Conservation (phyloP, 2,797 vertebrate species). For the Fringilla coelebs region DNA sequence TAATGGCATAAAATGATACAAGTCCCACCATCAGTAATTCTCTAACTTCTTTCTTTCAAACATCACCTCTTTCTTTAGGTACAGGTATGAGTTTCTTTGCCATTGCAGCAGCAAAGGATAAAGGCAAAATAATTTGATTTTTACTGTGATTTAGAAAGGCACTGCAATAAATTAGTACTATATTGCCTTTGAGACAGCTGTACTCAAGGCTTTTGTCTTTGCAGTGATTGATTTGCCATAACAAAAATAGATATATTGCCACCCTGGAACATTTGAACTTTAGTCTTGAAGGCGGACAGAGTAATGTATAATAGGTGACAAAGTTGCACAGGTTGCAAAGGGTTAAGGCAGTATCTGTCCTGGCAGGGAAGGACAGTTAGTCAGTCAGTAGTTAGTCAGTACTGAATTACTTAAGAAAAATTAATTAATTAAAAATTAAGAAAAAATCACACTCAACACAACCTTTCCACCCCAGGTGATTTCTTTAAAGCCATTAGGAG, state of each 20-base stretch:
- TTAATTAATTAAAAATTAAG: background rate
- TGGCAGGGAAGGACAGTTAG: background rate
- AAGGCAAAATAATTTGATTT: background rate
- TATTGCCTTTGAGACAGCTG: background rate
- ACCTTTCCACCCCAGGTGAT: background rate
- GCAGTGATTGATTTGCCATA: background rate
- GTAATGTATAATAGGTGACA: background rate
- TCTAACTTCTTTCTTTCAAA: background rate
- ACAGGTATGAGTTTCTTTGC: background rate
- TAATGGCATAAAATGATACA: background rate
- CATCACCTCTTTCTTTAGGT: background rate
- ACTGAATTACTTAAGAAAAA: background rate
- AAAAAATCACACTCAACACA: background rate
- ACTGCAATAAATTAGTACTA: background rate
- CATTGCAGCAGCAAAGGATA: background rate
- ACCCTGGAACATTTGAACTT: background rate
- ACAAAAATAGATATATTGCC: background rate
- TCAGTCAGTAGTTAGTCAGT: background rate
- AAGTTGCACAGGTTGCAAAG: background rate
- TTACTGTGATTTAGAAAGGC: background rate
- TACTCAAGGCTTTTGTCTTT: background rate
- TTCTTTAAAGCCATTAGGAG: background rate
- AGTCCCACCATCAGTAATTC: background rate
- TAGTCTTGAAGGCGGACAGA: background rate
- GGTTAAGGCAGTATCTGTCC: background rate